Percentiles rank a stretch among this genome's conserved stretches.
Evolutionary conservation across 2,113 vertebrate genomes (phyloP).

Genomic region (Taurulus bubalis): DNA sequence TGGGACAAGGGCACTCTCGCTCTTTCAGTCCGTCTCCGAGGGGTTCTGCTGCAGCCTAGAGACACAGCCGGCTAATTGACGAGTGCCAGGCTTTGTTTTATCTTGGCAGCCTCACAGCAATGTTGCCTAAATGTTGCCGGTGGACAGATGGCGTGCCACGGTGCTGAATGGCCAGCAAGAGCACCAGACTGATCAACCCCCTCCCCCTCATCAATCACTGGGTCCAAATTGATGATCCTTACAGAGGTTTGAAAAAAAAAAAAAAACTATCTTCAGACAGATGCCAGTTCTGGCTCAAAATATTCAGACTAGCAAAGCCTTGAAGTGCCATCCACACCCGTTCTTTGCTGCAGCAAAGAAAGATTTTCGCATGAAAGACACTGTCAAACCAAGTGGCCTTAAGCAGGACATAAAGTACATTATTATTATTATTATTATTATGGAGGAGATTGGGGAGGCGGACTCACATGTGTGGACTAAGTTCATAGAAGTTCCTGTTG

Average conservation of each 20-base stretch:
- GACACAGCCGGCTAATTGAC: slow-evolving; percentile 76
- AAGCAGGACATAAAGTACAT: not conserved
- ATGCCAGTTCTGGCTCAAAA: slow-evolving; percentile 21
- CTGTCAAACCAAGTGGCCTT: not conserved
- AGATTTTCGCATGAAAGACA: not conserved
- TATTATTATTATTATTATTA: no score
- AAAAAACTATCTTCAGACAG: slow-evolving; percentile 26
- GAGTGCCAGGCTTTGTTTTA: slow-evolving; percentile 75
- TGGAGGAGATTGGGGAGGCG: not conserved
- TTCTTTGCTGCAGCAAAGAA: not conserved
- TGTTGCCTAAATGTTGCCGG: slow-evolving; percentile 57
- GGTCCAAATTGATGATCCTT: slow-evolving; percentile 40
- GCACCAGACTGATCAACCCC: slow-evolving; percentile 17
- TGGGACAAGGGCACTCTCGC: slow-evolving; percentile 47
- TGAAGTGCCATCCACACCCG: not conserved
- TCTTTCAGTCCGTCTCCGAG: slow-evolving; percentile 45
- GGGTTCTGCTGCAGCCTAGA: slow-evolving; percentile 55
- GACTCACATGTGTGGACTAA: slow-evolving; percentile 99
- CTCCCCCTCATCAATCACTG: slow-evolving; percentile 17
- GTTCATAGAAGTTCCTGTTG: slow-evolving; percentile 98
- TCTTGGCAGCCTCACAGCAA: slow-evolving; percentile 60
- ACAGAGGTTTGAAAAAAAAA: slow-evolving; percentile 20
- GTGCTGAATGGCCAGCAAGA: slow-evolving; percentile 46
- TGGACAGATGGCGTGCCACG: slow-evolving; percentile 77
- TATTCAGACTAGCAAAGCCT: slow-evolving; percentile 12